Evolutionary conservation across 2,888 invertebrate genomes (phyloP), one percentile per base, ranked within the genome.

Genomic region (Tinea pellionella): DNA sequence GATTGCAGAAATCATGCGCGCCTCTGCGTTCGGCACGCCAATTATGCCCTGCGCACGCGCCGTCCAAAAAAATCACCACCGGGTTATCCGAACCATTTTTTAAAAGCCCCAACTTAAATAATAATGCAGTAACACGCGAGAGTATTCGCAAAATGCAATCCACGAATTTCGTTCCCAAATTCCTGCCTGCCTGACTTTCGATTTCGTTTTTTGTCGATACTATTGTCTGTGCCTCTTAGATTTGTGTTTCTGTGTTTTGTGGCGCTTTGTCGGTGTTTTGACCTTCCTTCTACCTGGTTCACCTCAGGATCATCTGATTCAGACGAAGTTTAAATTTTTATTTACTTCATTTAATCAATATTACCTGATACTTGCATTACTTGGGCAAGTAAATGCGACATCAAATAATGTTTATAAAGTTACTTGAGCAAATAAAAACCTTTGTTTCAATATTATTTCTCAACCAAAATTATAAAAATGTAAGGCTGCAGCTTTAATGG

Each of bases 81-180:
- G 70, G 71, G 73, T 77, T 76, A 80, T 78, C 74, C 75, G 67
- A 77, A 73, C 77, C 78, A 81, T 83, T 80, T 83, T 79, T 76
- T 79, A 78, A 84, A 81, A 80, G 75, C 66, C 71, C 73, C 72
- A 77, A 70, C 77, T 79, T 80, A 84, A 85, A 86, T 86, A 87
- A 87, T 86, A 86, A 85, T 86, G 86, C 86, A 82, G 80, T 83
- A 86, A 87, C 87, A 87, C 86, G 87, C 87, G 84, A 86, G 78
- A 78, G 74, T 78, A 87, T 87, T 80, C 78, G 76, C 80, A 77
- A 84, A 84, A 86, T 86, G 85, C 86, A 81, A 86, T 86, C 78
- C 78, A 67, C 78, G 80, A 81, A 82, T 84, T 83, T 83, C 76
- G 81, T 77, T 81, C 79, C 78, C 79, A 80, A 86, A 86, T 86